A percentile compares a stretch with the other conserved stretches of the same genome.
phyloP scores from a whole-genome alignment of 2,888 invertebrate genomes.

The Scaptodrosophila latifasciaeformis region DNA sequence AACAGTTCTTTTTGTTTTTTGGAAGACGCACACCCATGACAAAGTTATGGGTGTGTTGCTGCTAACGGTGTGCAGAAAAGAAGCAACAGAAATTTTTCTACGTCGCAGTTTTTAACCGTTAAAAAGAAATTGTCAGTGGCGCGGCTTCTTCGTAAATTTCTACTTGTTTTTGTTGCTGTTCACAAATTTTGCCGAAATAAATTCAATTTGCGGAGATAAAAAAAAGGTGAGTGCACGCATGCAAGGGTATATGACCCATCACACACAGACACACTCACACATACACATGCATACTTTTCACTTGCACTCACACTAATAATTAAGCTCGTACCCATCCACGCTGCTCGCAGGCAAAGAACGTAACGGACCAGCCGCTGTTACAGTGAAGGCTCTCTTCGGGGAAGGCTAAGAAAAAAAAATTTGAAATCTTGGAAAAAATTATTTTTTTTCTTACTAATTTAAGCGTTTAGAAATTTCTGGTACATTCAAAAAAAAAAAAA shows the following conservation, averaged over 20 bases:
- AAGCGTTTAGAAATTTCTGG: too few relatives aligned
- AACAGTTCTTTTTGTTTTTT: neutral
- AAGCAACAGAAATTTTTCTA: slow-evolving; percentile 39
- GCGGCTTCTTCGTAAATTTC: neutral
- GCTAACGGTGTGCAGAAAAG: slow-evolving; percentile 1
- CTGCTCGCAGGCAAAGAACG: too few relatives aligned
- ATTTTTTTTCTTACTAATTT: too few relatives aligned
- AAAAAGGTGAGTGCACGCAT: slow-evolving; percentile 57
- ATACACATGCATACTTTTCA: slow-evolving; percentile 21
- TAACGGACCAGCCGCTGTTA: too few relatives aligned
- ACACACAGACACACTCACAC: neutral
- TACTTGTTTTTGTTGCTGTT: slow-evolving; percentile 27
- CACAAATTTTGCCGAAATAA: slow-evolving; percentile 18
- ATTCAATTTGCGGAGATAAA: slow-evolving; percentile 31
- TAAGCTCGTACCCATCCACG: too few relatives aligned
- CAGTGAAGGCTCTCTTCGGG: too few relatives aligned
- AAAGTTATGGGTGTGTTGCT: too few relatives aligned
- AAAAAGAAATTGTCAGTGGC: slow-evolving; percentile 12
- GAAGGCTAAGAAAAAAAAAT: too few relatives aligned
- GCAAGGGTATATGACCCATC: slow-evolving; percentile 11
- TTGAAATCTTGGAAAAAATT: too few relatives aligned
- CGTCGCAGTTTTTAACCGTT: slow-evolving; percentile 60
- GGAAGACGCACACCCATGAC: neutral
- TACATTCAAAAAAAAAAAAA: too few relatives aligned
- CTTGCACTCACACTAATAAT: slow-evolving; percentile 19